A percentile compares a stretch with the other conserved stretches of the same genome.
Conservation (phyloP, 2,797 vertebrate genomes). For the Aeoliscus strigatus region DNA sequence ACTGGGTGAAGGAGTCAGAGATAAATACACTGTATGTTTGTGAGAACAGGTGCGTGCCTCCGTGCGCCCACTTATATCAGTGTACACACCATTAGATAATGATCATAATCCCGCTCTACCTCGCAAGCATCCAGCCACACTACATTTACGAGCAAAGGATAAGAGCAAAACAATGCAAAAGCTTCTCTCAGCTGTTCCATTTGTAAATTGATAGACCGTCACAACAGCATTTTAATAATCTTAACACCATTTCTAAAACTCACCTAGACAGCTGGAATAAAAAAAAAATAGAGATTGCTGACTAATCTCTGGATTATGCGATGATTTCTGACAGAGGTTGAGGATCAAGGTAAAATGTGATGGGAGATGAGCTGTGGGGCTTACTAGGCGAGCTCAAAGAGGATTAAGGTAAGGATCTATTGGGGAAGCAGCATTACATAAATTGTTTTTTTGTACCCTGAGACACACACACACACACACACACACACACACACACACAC, state of each 20-base stretch:
- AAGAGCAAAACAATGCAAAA: constrained; percentile 14
- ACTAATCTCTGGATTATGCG: constrained; percentile 71
- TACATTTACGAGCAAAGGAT: constrained; percentile 12
- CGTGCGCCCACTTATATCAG: neutral
- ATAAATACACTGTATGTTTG: constrained; percentile 3
- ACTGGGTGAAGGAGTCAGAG: neutral
- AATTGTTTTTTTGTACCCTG: constrained; percentile 58
- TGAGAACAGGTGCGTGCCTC: neutral
- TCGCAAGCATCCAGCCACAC: constrained; percentile 8
- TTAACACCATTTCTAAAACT: constrained; percentile 54
- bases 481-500: neutral
- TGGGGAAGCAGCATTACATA: constrained; percentile 57
- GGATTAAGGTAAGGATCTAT: constrained; percentile 72
- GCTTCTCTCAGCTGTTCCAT: constrained; percentile 38
- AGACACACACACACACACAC: constrained; percentile 5
- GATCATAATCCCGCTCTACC: constrained; percentile 43
- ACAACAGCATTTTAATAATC: constrained; percentile 52
- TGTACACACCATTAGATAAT: constrained; percentile 38
- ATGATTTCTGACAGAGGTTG: constrained; percentile 71
- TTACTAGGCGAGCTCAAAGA: constrained; percentile 62
- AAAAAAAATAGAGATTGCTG: constrained; percentile 50
- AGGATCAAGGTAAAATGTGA: constrained; percentile 65
- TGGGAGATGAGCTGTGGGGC: constrained; percentile 62
- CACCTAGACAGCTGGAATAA: constrained; percentile 37
- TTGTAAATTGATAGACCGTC: constrained; percentile 54